Conservation (phyloP, 2,888 invertebrate genomes). For the Malthinus seriepunctatus region DNA sequence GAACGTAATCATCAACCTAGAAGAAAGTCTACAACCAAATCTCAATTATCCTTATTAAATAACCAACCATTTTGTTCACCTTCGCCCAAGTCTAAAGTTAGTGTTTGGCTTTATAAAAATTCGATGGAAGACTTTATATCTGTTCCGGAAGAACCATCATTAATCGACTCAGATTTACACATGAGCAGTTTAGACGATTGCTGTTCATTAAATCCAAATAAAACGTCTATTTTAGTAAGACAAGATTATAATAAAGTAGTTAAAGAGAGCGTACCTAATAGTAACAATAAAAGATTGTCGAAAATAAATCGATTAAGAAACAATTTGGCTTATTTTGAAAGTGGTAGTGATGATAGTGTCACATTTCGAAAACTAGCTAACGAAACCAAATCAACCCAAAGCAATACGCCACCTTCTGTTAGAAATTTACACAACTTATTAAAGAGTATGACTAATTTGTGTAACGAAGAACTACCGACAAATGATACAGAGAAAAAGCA, state of each 20-base stretch:
- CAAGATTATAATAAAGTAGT: constrained; percentile 22
- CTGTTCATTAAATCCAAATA: not conserved
- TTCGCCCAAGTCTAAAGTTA: constrained; percentile 23
- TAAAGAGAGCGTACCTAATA: not conserved
- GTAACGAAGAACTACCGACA: not conserved
- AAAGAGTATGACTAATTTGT: not conserved
- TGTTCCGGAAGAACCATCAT: not conserved
- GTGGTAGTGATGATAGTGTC: not conserved
- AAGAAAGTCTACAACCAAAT: constrained; percentile 8
- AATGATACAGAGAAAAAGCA: not conserved
- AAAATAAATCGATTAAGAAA: not conserved
- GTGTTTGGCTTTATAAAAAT: constrained; percentile 12
- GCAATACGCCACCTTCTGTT: not conserved
- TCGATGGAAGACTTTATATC: not conserved
- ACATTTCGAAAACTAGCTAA: no score
- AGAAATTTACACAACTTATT: not conserved
- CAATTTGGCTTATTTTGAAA: not conserved
- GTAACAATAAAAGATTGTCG: not conserved
- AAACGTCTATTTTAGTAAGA: constrained; percentile 21
- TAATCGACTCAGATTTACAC: not conserved
- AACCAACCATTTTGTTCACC: constrained; percentile 16
- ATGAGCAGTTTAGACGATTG: not conserved
- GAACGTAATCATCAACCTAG: constrained; percentile 21
- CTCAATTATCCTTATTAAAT: not conserved
- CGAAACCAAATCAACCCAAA: not conserved